Conservation (phyloP, 37 sponge, comb jelly and placozoan species). For the Agelas oroides region DNA sequence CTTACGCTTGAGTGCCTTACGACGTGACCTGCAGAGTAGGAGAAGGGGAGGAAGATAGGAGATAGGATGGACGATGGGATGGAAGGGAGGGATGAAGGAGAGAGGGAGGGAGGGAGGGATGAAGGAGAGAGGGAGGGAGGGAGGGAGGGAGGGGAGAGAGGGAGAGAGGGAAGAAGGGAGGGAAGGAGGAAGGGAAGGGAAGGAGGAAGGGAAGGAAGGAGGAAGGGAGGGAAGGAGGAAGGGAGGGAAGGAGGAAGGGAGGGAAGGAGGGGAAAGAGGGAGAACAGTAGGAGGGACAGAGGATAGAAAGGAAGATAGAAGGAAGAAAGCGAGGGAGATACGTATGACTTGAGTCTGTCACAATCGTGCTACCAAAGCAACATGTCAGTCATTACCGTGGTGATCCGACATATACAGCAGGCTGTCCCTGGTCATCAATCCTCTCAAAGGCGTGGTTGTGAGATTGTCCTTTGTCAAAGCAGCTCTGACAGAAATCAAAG, state of each 20-base stretch:
- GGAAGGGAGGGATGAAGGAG: neutral
- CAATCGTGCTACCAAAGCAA: no score
- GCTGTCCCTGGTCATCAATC: constrained; percentile 79
- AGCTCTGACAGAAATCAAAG: constrained; percentile 89
- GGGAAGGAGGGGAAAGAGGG: neutral
- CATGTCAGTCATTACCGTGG: constrained; percentile 23
- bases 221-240: no score
- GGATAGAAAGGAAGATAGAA: no score
- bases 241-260: neutral
- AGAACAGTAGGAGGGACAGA: neutral
- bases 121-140: neutral
- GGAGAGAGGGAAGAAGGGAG: neutral
- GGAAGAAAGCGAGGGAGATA: no score
- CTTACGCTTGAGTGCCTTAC: neutral
- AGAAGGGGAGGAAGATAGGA: neutral
- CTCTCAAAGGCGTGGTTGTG: constrained; percentile 92
- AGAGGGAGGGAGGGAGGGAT: neutral
- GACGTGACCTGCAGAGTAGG: neutral
- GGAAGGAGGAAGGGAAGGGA: neutral
- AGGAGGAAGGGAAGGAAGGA: neutral
- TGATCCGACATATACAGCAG: constrained; percentile 77
- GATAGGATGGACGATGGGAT: no score
- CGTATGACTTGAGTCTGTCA: no score
- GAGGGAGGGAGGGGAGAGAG: neutral
- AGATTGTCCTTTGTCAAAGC: constrained; percentile 80